Base-by-base conservation (phyloP, 1,140 invertebrate species). In the Drosophila prosaltans region DNA sequence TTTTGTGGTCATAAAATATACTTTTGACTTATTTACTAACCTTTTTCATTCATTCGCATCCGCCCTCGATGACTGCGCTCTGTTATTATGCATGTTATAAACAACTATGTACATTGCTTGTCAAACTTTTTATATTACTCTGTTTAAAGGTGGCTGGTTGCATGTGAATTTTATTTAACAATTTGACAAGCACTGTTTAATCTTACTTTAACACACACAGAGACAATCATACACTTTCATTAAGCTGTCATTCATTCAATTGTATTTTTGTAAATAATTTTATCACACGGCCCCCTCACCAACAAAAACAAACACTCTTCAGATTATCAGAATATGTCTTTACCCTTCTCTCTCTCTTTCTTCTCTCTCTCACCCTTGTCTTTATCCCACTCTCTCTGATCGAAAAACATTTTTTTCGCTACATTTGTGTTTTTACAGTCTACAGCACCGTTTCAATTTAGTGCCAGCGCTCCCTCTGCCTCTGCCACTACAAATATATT, bases 401-500 rank as follows among this genome's bases (percentile, higher is more conserved):
- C 67, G 32, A 85, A 61, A 81, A 82, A 85, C 43, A 69, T 70
- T 88, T 21, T 21, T 26, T 32, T 66, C 45, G 30, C 30, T 40
- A 39, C 30, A 63, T 63, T 45, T 84, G 32, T 88, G 61, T 84
- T 80, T 40, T 89, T 89, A 55, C 84, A 89, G 84, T 80, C 84
- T 55, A 73, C 80, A 26, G 71, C 78, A 69, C 84, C 74, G 74
- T 89, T 90, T 68, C 84, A 90, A 89, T 89, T 89, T 81, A 68
- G 77, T 55, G 78, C 79, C 72, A 78, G 72, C 68, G 67, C 81
- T 40, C 48, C 78, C 68, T 78, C 85, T 66, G 67, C 85, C 69
- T 63, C 81, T 54, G 64, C 85, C 57, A 24, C 45, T 2, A 26
- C 45, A 51, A 89, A 90, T 79, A 89, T 89, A 74, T 89, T 89